Base-by-base conservation (phyloP, 2,888 invertebrate genomes). In the Sturmia bella region DNA sequence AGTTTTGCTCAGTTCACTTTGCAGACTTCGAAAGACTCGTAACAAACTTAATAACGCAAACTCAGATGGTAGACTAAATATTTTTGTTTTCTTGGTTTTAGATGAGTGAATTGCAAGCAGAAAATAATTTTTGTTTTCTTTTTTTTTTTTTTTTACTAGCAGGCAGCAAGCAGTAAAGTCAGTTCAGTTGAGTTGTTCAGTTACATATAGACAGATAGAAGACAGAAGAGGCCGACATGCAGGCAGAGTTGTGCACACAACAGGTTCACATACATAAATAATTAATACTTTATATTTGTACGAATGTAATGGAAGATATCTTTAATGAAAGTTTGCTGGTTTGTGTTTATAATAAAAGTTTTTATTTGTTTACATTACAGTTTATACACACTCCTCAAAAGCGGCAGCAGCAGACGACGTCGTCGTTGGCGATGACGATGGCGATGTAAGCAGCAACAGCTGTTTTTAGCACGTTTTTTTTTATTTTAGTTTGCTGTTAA, bases 401-500 rank as follows among this genome's bases (percentile, higher is more conserved):
- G 39, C 66, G 19, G 7, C 9, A 12, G 7, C 21, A 17, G n/a
- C 75, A 50, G 59, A 32, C 39, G n/a, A 12, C 15, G 43, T 57
- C 45, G 15, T 21, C 12, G 50, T 37, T 50, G 32, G 37, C 59
- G 37, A 50, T 66, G 37, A 73, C 12, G 50, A 27, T 50, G 32
- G 37, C 59, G 37, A 50, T 66, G 37, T 69, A 73, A 73, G 54
- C 78, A 61, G 59, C 50, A 82, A 82, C 82, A 82, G 82, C 82
- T 82, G 82, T 82, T 79, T 81, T 79, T 75, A 75, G 82, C 78
- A 82, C 78, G 82, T 79, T 78, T 66, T 50, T 69, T 74, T 43
- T 63, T 63, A 24, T 45, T 66, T 7, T 52, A 24, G 13, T n/a
- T 24, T 70, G 59, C 48, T 39, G 78, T 69, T 17, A 78, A 78